phyloP scores from a whole-genome alignment of 2,113 vertebrate genomes.

The Ranitomeya variabilis region DNA sequence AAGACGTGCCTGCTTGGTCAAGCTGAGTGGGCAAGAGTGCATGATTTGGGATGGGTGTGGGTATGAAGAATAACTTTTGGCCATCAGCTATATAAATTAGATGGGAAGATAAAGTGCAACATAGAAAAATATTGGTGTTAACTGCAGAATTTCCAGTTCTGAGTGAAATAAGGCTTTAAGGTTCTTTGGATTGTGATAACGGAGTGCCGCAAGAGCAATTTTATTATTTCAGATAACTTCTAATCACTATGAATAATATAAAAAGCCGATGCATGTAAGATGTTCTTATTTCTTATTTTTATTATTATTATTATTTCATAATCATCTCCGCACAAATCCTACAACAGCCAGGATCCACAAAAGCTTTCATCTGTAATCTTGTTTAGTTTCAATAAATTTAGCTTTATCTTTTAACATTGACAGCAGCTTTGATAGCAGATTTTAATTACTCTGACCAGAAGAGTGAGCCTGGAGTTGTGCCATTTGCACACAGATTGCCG shows the following conservation, averaged over 20 bases:
- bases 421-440: neutral
- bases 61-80: no score
- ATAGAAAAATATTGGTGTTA: neutral
- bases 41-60: no score
- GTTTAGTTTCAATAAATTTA: slow-evolving; percentile 29
- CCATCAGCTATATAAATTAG: no score
- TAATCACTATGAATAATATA: neutral
- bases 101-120: no score
- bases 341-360: neutral
- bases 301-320: neutral
- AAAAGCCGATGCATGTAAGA: neutral
- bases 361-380: slow-evolving; percentile 34
- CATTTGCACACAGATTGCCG: neutral
- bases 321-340: slow-evolving; percentile 28
- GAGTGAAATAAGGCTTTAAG: neutral
- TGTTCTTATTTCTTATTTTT: neutral
- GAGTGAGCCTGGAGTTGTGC: neutral
- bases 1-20: no score
- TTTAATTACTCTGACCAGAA: slow-evolving; percentile 6
- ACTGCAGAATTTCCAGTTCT: neutral
- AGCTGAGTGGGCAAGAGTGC: no score
- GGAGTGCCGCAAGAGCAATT: neutral
- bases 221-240: neutral
- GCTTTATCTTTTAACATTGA: neutral
- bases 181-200: neutral